phyloP scores from a whole-genome alignment of 2,888 invertebrate species.

The Macrosoma leucophasiata region DNA sequence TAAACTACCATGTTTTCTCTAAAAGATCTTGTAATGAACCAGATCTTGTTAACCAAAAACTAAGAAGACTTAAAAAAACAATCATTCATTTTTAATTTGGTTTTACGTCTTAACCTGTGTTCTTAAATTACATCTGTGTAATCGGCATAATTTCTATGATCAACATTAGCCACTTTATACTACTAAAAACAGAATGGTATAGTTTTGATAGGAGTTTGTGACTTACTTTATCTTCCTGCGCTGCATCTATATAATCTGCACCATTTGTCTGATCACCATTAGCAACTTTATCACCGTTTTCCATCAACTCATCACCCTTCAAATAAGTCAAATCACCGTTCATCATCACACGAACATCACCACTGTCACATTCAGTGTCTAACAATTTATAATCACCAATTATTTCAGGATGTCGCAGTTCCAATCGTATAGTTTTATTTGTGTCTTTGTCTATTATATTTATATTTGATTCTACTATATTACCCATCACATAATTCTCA shows the following conservation, averaged over 20 bases:
- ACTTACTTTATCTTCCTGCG: slow-evolving; percentile 44
- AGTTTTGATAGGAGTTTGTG: too few species aligned
- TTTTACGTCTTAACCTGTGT: too few species aligned
- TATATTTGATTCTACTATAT: slow-evolving; percentile 39
- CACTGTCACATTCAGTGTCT: slow-evolving; percentile 10
- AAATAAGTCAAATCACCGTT: slow-evolving; percentile 29
- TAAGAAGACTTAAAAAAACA: too few species aligned
- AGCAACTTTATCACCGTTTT: slow-evolving; percentile 25
- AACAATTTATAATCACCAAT: slow-evolving; percentile 10
- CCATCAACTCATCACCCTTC: slow-evolving; percentile 34
- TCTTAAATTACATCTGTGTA: too few species aligned
- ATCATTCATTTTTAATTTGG: too few species aligned
- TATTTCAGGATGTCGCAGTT: slow-evolving; percentile 40
- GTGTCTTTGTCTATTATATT: slow-evolving; percentile 53
- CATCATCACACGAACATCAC: slow-evolving; percentile 22
- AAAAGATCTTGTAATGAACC: too few species aligned
- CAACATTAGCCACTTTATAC: too few species aligned
- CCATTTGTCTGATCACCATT: slow-evolving; percentile 33
- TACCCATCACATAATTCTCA: slow-evolving; percentile 34
- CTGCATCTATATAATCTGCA: slow-evolving; percentile 37
- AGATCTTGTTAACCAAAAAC: too few species aligned
- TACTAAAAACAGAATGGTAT: too few species aligned
- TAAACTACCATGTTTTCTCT: too few species aligned
- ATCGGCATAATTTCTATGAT: too few species aligned
- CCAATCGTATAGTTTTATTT: slow-evolving; percentile 49